Conservation (phyloP, 2,888 invertebrate genomes). For the Cacoxenus indagator region DNA sequence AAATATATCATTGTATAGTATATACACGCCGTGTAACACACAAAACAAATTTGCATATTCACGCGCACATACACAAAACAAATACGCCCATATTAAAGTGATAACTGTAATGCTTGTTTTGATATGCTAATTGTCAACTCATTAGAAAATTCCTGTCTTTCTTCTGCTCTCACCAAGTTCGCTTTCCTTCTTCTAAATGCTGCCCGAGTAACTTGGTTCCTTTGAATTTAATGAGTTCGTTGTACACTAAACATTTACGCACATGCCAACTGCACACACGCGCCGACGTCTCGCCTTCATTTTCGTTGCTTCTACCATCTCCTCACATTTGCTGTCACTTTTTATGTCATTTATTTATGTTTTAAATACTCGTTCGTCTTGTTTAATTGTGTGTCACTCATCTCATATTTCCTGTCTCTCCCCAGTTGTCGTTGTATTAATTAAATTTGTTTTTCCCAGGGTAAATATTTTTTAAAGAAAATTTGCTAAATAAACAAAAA, state of each 20-base stretch:
- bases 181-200: background rate
- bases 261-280: background rate
- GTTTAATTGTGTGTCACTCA: background rate
- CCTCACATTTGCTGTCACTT: background rate
- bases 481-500: background rate
- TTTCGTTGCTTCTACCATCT: background rate
- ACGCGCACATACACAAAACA: background rate
- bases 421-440: background rate
- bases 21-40: background rate
- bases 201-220: background rate
- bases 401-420: background rate
- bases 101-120: constrained; percentile 6
- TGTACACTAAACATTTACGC: background rate
- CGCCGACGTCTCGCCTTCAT: background rate
- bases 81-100: background rate
- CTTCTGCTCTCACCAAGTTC: background rate
- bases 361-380: background rate
- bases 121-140: constrained; percentile 16
- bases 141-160: background rate
- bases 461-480: constrained; percentile 6
- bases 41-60: background rate
- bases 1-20: background rate
- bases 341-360: background rate
- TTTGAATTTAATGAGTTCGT: background rate
- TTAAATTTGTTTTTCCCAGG: background rate